Conservation (phyloP, 2,797 vertebrate species). For the Babyrousa celebensis region DNA sequence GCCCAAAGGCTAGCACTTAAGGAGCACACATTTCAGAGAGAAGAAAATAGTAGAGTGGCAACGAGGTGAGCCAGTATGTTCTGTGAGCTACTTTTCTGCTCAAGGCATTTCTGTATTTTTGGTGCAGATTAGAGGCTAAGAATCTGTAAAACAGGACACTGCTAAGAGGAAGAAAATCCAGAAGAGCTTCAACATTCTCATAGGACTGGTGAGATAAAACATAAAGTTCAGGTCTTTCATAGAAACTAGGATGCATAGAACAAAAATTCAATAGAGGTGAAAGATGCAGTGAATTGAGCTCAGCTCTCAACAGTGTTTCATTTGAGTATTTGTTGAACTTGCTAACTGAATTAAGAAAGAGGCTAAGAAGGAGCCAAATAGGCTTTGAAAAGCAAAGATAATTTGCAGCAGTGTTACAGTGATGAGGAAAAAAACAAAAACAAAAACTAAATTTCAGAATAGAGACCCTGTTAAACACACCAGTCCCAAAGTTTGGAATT, state of each 20-base stretch:
- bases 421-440: neutral
- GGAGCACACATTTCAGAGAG: constrained; percentile 3
- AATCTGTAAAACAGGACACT: constrained; percentile 43
- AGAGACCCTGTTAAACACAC: neutral
- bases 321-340: constrained; percentile 27
- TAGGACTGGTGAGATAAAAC: constrained; percentile 16
- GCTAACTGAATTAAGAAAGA: neutral
- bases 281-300: neutral
- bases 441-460: neutral
- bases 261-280: constrained; percentile 37
- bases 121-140: constrained; percentile 15
- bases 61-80: neutral
- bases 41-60: constrained; percentile 11
- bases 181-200: constrained; percentile 61
- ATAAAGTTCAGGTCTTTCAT: neutral
- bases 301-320: neutral
- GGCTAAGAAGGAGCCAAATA: neutral
- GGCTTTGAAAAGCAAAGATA: constrained; percentile 42
- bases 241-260: neutral
- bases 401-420: constrained; percentile 25
- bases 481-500: neutral
- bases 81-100: constrained; percentile 31
- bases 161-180: constrained; percentile 31
- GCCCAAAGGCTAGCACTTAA: neutral
- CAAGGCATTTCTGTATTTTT: constrained; percentile 41